Evolutionary conservation across 1,140 invertebrate species (phyloP).

Genomic region (Euwallacea fornicatus): DNA sequence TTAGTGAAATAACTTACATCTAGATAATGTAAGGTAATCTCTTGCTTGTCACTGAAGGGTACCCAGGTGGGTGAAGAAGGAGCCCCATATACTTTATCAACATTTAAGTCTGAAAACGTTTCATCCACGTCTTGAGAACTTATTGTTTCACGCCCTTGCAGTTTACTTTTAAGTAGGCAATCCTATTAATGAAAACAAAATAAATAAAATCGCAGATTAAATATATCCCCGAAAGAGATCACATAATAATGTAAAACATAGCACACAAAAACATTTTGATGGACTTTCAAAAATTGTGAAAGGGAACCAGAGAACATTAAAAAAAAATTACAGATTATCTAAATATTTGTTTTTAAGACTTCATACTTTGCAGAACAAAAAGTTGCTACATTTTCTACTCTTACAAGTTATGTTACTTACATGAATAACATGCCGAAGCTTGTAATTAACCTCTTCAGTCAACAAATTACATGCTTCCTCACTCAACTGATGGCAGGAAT

Average conservation of each 20-base stretch:
- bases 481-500: constrained; percentile 42
- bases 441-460: constrained; percentile 52
- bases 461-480: constrained; percentile 48
- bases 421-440: constrained; percentile 50
- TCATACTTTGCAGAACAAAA: too few species aligned
- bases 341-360: too few species aligned
- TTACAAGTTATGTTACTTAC: constrained; percentile 38
- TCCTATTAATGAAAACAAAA: constrained; percentile 43
- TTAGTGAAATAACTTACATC: constrained; percentile 22
- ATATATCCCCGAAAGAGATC: neutral
- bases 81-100: constrained; percentile 51
- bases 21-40: constrained; percentile 41
- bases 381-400: too few species aligned
- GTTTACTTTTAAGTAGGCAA: constrained; percentile 46
- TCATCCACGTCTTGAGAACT: constrained; percentile 47
- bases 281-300: too few species aligned
- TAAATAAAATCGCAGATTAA: neutral
- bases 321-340: too few species aligned
- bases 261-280: too few species aligned
- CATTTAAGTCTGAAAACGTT: constrained; percentile 45
- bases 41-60: constrained; percentile 39
- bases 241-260: neutral
- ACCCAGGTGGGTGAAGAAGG: constrained; percentile 44
- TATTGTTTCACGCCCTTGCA: constrained; percentile 45
- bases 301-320: too few species aligned